A percentile compares a stretch with the other conserved stretches of the same genome.
Evolutionary conservation across 1,140 invertebrate species (phyloP).

Genomic region (Aethina tumida): DNA sequence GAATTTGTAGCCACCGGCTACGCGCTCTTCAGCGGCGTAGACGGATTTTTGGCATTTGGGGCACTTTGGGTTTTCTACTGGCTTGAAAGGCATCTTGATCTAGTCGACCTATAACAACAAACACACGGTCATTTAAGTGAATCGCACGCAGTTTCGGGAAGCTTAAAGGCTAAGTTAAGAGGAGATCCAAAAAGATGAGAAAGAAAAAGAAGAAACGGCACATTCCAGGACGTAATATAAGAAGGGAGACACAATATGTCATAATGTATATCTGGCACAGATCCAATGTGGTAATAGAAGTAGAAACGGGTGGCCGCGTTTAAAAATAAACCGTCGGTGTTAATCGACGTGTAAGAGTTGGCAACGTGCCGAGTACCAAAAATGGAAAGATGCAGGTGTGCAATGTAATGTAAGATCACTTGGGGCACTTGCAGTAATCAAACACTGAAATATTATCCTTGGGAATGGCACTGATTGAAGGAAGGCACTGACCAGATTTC

Average conservation of each 20-base stretch:
- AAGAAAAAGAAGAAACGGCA: not conserved
- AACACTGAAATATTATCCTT: constrained; percentile 8
- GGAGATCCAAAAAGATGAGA: too few relatives aligned
- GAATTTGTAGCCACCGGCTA: constrained; percentile 95
- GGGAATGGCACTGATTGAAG: not conserved
- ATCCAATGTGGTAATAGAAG: constrained; percentile 19
- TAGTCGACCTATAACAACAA: constrained; percentile 44
- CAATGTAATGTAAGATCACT: not conserved
- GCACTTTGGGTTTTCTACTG: constrained; percentile 91
- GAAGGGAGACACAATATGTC: not conserved
- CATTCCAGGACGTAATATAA: not conserved
- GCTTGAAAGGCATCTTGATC: constrained; percentile 94
- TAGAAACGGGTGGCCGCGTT: constrained; percentile 16
- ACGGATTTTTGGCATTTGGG: constrained; percentile 97
- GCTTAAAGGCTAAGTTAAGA: not conserved
- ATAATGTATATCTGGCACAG: constrained; percentile 18
- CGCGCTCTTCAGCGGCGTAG: constrained; percentile 95
- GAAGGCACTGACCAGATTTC: not conserved
- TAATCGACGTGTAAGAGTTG: constrained; percentile 19
- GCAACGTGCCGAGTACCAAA: constrained; percentile 22
- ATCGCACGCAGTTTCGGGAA: not conserved
- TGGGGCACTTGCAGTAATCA: not conserved
- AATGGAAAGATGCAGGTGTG: constrained; percentile 20
- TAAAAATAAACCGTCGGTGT: constrained; percentile 20
- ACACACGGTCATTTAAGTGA: not conserved